phyloP scores from a whole-genome alignment of 2,797 vertebrate genomes.

The Bufotes viridis region DNA sequence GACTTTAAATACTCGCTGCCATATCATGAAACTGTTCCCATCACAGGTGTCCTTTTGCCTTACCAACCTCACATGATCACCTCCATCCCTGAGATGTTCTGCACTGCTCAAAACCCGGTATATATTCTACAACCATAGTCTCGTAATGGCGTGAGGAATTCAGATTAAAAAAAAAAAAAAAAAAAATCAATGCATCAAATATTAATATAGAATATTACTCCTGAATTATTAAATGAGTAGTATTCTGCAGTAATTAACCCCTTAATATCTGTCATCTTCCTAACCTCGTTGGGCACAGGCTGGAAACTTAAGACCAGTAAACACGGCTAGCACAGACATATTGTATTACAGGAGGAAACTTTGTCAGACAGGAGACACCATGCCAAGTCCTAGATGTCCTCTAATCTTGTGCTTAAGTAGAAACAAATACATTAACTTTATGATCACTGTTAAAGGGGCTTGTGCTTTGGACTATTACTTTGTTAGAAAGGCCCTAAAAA shows the following conservation, averaged over 20 bases:
- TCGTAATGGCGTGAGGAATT: neutral
- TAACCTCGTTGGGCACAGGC: slow-evolving; percentile 27
- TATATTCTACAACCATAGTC: neutral
- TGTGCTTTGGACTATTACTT: neutral
- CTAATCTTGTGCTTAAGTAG: neutral
- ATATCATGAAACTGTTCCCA: no score
- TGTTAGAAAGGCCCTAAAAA: neutral
- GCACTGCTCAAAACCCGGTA: neutral
- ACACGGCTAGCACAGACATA: slow-evolving; percentile 40
- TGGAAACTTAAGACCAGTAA: slow-evolving; percentile 33
- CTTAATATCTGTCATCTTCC: slow-evolving; percentile 17
- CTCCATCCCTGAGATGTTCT: neutral
- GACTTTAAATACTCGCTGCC: no score
- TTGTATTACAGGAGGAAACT: slow-evolving; percentile 43
- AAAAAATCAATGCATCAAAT: neutral
- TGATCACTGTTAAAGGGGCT: neutral
- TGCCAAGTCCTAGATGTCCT: slow-evolving; percentile 27
- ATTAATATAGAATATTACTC: neutral
- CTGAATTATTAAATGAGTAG: neutral
- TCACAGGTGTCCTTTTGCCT: no score
- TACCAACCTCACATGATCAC: neutral
- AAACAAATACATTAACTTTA: neutral
- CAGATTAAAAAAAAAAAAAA: neutral
- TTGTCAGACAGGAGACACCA: neutral
- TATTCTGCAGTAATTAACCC: neutral